phyloP scores from a whole-genome alignment of 92 coral and sea anemone species.

The Micromussa lordhowensis region DNA sequence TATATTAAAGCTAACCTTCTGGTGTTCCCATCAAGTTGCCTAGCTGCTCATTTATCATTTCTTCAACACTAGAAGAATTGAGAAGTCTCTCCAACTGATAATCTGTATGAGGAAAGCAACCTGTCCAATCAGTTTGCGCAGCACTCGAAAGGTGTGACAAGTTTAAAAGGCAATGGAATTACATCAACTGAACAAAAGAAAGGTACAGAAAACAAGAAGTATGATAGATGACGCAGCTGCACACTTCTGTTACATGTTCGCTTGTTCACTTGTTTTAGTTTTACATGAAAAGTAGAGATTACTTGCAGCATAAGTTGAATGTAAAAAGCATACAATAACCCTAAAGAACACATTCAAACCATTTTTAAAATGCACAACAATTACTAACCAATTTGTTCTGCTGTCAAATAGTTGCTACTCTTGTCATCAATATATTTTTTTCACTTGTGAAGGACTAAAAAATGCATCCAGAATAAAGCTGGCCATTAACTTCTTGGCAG shows the following conservation, averaged over 20 bases:
- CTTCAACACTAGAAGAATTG: constrained; percentile 59
- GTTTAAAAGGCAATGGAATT: background rate
- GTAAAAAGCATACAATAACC: no score
- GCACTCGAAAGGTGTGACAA: background rate
- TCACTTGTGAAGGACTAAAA: constrained; percentile 66
- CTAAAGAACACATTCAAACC: background rate
- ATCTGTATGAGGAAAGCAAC: constrained; percentile 50
- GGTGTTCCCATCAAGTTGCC: constrained; percentile 75
- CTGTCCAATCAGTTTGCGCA: background rate
- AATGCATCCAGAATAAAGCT: constrained; percentile 75
- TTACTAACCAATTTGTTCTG: constrained; percentile 70
- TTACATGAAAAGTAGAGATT: no score
- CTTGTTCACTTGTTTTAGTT: no score
- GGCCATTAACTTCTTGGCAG: constrained; percentile 66
- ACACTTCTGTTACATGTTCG: no score
- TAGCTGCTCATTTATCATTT: constrained; percentile 63
- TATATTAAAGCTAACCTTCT: constrained; percentile 54
- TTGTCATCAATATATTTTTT: constrained; percentile 64
- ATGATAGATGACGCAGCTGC: no score
- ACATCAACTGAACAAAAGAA: no score
- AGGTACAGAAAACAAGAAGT: no score
- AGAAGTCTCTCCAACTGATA: constrained; percentile 54
- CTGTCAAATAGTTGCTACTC: constrained; percentile 40
- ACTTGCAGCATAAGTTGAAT: no score
- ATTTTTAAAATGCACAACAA: no score